Evolutionary conservation across 2,888 invertebrate genomes (phyloP).

Genomic region (Phragmatobia fuliginosa): DNA sequence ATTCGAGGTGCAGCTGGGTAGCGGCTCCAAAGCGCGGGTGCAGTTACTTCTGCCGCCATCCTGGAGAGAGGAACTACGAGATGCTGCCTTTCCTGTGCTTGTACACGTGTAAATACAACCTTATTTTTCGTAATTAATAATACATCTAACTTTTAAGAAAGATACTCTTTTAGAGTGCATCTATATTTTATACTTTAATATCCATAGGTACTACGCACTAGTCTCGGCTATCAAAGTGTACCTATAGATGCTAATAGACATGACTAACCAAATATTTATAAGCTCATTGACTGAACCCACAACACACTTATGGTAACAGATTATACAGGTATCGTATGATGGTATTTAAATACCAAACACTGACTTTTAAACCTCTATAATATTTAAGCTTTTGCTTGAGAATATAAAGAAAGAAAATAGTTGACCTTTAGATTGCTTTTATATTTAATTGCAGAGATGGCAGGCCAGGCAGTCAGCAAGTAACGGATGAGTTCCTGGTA

Average conservation of each 20-base stretch:
- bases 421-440: neutral
- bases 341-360: neutral
- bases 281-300: neutral
- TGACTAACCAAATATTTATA: too few species aligned
- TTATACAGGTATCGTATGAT: too few species aligned
- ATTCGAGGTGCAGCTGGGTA: conserved; percentile 94
- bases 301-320: too few species aligned
- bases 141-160: neutral
- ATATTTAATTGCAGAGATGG: conserved; percentile 89
- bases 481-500: conserved; percentile 94
- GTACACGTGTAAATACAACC: conserved; percentile 91
- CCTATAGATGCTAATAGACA: too few species aligned
- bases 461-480: conserved; percentile 96
- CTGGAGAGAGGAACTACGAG: conserved; percentile 94
- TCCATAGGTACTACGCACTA: neutral
- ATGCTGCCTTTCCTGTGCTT: conserved; percentile 95
- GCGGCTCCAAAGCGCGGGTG: conserved; percentile 95
- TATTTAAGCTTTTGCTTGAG: neutral
- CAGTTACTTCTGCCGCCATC: conserved; percentile 95
- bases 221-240: neutral
- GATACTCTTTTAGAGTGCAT: neutral
- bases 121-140: neutral
- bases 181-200: neutral
- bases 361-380: neutral
- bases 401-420: neutral